Percentiles rank a stretch among this genome's conserved stretches.
Evolutionary conservation across 2,113 vertebrate species (phyloP).

Genomic region (Proterorhinus semilunaris): DNA sequence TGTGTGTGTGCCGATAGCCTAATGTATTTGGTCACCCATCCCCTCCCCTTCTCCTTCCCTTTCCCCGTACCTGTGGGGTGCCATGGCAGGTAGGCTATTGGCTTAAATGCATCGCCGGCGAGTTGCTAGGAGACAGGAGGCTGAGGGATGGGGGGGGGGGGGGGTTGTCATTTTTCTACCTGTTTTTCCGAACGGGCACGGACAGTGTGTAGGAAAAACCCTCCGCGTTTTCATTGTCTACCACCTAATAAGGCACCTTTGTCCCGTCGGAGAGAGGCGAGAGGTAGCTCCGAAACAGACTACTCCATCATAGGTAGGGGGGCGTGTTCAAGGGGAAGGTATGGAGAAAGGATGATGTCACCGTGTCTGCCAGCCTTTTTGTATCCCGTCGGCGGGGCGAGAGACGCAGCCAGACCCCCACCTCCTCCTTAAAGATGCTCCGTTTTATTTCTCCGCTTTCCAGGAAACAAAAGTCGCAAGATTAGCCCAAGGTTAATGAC

Average conservation of each 20-base stretch:
- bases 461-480: neutral
- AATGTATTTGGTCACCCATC: conserved; percentile 10
- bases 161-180: conserved; percentile 56
- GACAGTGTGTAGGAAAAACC: no score
- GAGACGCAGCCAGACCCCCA: conserved; percentile 1
- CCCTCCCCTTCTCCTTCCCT: neutral
- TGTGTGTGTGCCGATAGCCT: neutral
- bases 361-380: conserved; percentile 66
- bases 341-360: conserved; percentile 72
- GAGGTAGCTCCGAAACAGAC: neutral
- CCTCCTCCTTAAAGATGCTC: neutral
- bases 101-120: conserved; percentile 51
- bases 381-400: conserved; percentile 28
- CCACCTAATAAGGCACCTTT: neutral
- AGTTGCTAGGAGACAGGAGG: conserved; percentile 69
- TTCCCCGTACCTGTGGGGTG: conserved; percentile 46
- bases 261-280: no score
- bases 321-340: conserved; percentile 53
- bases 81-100: conserved; percentile 66
- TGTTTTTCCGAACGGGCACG: conserved; percentile 31
- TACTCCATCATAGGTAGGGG: conserved; percentile 58
- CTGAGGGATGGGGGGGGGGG: conserved; percentile 17
- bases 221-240: conserved; percentile 35
- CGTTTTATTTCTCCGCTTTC: neutral
- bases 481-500: no score